Percentiles rank a stretch among this genome's conserved stretches.
Conservation (phyloP, 2,797 vertebrate species). For the Leucoraja ocellata region DNA sequence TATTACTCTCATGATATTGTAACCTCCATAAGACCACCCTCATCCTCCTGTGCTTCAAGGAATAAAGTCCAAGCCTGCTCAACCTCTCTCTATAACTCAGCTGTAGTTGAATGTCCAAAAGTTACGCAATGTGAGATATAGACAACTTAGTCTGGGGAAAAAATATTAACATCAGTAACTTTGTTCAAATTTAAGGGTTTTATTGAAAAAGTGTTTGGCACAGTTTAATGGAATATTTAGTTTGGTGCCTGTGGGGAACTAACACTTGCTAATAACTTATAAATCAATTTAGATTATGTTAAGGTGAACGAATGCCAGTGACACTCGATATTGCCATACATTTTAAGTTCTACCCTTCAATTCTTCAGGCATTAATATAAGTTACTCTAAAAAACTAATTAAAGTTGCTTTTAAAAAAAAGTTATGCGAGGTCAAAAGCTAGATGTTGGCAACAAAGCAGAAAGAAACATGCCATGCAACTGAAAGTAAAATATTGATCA, state of each 20-base stretch:
- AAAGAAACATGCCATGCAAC: not conserved
- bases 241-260: not conserved
- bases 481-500: too few species aligned
- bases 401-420: slow-evolving; percentile 54
- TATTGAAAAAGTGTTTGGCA: not conserved
- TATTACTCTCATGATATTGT: too few species aligned
- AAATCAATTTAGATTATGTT: slow-evolving; percentile 53
- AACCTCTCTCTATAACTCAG: too few species aligned
- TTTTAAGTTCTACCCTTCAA: slow-evolving; percentile 57
- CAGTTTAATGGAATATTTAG: not conserved
- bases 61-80: too few species aligned
- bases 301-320: not conserved
- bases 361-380: slow-evolving; percentile 65
- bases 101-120: too few species aligned
- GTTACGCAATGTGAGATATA: not conserved
- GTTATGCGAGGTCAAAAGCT: slow-evolving; percentile 52
- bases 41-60: too few species aligned
- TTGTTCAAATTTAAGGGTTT: too few species aligned
- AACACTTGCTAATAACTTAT: not conserved
- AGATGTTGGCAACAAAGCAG: not conserved
- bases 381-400: slow-evolving; percentile 62
- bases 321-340: slow-evolving; percentile 50
- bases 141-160: not conserved
- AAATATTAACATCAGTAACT: not conserved
- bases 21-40: too few species aligned